phyloP scores from a whole-genome alignment of 23 tunicate genomes.

The Styela plicata region DNA sequence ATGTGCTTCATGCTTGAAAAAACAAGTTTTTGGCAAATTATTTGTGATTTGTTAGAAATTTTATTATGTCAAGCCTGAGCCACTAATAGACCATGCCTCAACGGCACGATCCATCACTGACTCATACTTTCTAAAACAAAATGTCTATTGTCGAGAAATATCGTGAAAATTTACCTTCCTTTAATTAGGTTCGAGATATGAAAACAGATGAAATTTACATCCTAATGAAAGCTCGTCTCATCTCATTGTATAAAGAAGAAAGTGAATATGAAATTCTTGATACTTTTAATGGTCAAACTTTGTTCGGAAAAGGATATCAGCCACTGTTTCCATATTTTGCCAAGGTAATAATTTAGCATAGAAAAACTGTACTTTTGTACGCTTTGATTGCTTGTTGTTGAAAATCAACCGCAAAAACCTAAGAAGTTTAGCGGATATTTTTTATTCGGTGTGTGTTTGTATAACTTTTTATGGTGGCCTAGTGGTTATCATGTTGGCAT shows the following conservation, averaged over 20 bases:
- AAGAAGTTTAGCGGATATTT: background rate
- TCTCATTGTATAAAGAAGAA: slow-evolving; percentile 68
- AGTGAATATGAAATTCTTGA: slow-evolving; percentile 77
- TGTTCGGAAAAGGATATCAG: slow-evolving; percentile 58
- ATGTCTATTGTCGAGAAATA: no score
- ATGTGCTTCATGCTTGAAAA: no score
- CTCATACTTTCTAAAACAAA: no score
- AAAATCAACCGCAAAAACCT: background rate
- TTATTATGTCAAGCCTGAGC: no score
- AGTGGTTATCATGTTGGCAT: no score
- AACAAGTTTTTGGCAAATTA: no score
- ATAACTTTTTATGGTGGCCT: no score
- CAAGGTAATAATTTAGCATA: no score
- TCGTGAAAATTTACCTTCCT: background rate
- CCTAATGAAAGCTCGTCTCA: slow-evolving; percentile 81
- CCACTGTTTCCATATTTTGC: slow-evolving; percentile 86
- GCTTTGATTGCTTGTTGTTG: background rate
- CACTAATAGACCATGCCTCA: no score
- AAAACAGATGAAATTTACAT: slow-evolving; percentile 62
- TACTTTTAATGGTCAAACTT: slow-evolving; percentile 60
- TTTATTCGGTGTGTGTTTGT: no score
- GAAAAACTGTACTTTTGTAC: background rate
- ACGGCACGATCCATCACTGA: no score
- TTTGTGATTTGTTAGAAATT: no score
- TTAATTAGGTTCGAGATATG: slow-evolving; percentile 56